phyloP scores from a whole-genome alignment of 2,113 vertebrate genomes.

The Gambusia holbrooki region DNA sequence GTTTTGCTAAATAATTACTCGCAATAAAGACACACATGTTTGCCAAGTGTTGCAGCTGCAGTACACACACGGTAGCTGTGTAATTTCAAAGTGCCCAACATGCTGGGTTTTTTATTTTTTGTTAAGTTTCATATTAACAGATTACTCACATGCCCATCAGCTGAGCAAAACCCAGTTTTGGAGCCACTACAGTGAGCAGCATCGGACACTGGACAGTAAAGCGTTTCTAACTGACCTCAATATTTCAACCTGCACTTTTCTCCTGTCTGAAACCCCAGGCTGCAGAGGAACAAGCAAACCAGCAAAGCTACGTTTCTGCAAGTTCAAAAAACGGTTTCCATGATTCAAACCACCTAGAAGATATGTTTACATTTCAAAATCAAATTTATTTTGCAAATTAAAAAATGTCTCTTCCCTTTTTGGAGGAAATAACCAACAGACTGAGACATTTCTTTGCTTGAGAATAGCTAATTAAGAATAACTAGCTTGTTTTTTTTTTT shows the following conservation, averaged over 20 bases:
- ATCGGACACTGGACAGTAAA: background rate
- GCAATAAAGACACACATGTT: background rate
- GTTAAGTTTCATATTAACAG: constrained; percentile 26
- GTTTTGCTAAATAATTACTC: constrained; percentile 9
- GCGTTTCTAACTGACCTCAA: constrained; percentile 5
- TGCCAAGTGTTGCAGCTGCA: background rate
- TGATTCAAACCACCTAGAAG: background rate
- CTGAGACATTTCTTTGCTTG: background rate
- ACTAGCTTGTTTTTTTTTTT: too few relatives aligned
- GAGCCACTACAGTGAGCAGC: constrained; percentile 18
- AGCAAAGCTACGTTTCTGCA: background rate
- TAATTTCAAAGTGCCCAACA: background rate
- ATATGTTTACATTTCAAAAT: background rate
- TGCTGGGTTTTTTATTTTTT: constrained; percentile 12
- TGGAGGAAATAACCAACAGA: background rate
- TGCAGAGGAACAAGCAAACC: background rate
- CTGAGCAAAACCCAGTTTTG: constrained; percentile 49
- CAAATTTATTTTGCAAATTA: background rate
- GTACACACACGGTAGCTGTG: background rate
- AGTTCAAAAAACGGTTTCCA: background rate
- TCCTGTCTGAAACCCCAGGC: background rate
- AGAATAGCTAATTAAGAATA: background rate
- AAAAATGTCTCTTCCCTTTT: background rate
- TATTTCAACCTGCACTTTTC: constrained; percentile 1
- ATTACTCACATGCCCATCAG: constrained; percentile 60